Conservation (phyloP, 2,113 vertebrate species). For the Xenopus tropicalis region UCB_Xtro_10.0 CM004444.2:131732001-131732500, state of each 20-base stretch:
- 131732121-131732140: neutral
- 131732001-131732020: too few species aligned
- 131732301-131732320: constrained; percentile 51
- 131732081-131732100: too few species aligned
- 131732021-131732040: too few species aligned
- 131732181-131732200: neutral
- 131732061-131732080: too few species aligned
- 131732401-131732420: constrained; percentile 18
- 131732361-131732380: constrained; percentile 16
- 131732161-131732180: neutral
- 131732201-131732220: neutral
- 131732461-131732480: constrained; percentile 29
- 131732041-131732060: too few species aligned
- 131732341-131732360: constrained; percentile 31
- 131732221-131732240: neutral
- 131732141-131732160: neutral
- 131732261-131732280: constrained; percentile 59
- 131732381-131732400: constrained; percentile 20
- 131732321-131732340: constrained; percentile 50
- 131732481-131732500: neutral
- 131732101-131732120: neutral
- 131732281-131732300: constrained; percentile 60
- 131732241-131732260: constrained; percentile 56
- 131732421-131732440: constrained; percentile 17
- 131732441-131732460: constrained; percentile 18